phyloP scores from a whole-genome alignment of 2,888 invertebrate species.

The Megamerina dolium region DNA sequence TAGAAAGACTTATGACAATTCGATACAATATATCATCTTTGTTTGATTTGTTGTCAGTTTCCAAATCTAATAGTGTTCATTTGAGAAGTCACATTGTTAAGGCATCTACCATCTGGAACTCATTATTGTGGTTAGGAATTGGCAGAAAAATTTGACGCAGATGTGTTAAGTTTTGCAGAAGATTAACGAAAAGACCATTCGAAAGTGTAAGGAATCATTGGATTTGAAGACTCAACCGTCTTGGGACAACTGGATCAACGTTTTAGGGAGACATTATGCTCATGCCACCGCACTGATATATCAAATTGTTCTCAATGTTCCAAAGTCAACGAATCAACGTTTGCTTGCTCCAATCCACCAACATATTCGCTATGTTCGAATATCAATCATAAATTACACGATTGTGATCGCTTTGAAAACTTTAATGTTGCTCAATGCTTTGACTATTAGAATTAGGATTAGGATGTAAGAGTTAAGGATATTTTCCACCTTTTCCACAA shows the following conservation, averaged over 20 bases:
- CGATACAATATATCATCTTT: not conserved
- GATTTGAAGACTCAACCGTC: not conserved
- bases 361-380: constrained; percentile 1
- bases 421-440: not conserved
- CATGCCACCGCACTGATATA: not conserved
- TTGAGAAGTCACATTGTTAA: constrained; percentile 1
- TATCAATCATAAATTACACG: too few relatives aligned
- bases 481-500: too few relatives aligned
- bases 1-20: too few relatives aligned
- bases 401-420: not conserved
- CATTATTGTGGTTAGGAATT: not conserved
- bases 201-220: constrained; percentile 4
- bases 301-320: not conserved
- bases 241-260: constrained; percentile 1
- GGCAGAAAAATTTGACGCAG: too few relatives aligned
- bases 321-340: not conserved
- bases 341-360: not conserved
- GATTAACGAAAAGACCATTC: not conserved
- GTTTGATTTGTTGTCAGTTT: constrained; percentile 1
- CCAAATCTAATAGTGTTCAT: constrained; percentile 1
- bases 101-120: constrained; percentile 2
- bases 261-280: not conserved
- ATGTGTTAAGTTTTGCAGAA: constrained; percentile 2
- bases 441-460: too few relatives aligned
- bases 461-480: too few relatives aligned